A percentile compares a stretch with the other conserved stretches of the same genome.
Evolutionary conservation across 1,140 invertebrate genomes (phyloP).

Genomic region (Drosophila insularis): DNA sequence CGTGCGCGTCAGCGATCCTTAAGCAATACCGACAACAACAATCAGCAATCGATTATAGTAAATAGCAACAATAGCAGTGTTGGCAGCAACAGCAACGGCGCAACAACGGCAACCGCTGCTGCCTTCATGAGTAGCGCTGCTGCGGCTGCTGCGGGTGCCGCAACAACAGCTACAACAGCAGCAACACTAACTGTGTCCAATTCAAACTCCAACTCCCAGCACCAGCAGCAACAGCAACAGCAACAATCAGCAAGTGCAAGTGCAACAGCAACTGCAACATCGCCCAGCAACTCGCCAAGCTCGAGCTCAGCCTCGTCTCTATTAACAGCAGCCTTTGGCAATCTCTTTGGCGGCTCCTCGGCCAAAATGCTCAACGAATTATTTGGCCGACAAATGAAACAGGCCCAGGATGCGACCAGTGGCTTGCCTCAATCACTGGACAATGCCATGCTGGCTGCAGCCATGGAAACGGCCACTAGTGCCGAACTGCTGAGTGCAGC

Average conservation of each 20-base stretch:
- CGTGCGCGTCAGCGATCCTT: constrained; percentile 73
- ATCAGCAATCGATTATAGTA: constrained; percentile 2
- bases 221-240: constrained; percentile 36
- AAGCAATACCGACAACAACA: constrained; percentile 50
- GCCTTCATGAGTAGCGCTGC: constrained; percentile 87
- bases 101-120: constrained; percentile 77
- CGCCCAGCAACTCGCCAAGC: constrained; percentile 64
- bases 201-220: constrained; percentile 15
- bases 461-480: constrained; percentile 82
- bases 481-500: constrained; percentile 71
- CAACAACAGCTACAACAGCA: constrained; percentile 34
- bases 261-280: constrained; percentile 16
- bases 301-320: constrained; percentile 68
- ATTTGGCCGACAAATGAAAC: constrained; percentile 89
- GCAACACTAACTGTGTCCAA: constrained; percentile 33
- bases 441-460: constrained; percentile 78
- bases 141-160: constrained; percentile 82
- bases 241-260: background rate
- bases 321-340: constrained; percentile 85
- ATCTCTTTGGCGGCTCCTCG: constrained; percentile 88
- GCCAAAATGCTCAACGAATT: constrained; percentile 93
- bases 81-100: constrained; percentile 55
- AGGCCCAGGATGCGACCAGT: constrained; percentile 87
- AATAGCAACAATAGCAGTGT: constrained; percentile 19
- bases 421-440: constrained; percentile 82